A percentile compares a stretch with the other conserved stretches of the same genome.
These are phyloP conservation scores for Hemithea aestivaria DNA, from an alignment of 2,888 invertebrate species.

Conservation along the genomic window DNA sequence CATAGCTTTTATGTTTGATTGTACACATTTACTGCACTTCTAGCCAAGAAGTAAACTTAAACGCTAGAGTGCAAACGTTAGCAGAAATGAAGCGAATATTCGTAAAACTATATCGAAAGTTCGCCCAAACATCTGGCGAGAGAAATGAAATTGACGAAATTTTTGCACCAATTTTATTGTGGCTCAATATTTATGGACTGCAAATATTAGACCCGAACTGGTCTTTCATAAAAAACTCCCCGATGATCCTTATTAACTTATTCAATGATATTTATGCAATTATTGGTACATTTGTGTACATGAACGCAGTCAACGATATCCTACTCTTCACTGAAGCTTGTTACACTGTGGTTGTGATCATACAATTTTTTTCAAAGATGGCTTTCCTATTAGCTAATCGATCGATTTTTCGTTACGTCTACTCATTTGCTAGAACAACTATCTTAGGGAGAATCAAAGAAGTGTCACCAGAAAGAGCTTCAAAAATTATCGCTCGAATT, in stretches of 20 bases:
- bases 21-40: constrained; percentile 3
- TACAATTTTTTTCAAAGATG: constrained; percentile 39
- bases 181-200: constrained; percentile 47
- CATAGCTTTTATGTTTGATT: constrained; percentile 4
- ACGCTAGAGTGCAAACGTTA: constrained; percentile 18
- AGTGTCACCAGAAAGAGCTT: constrained; percentile 25
- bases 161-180: constrained; percentile 33
- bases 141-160: constrained; percentile 45
- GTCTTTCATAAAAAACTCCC: constrained; percentile 40
- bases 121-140: constrained; percentile 44
- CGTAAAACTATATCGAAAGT: constrained; percentile 27
- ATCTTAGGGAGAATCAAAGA: constrained; percentile 36
- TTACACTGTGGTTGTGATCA: constrained; percentile 44
- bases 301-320: constrained; percentile 36
- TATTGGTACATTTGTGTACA: constrained; percentile 46
- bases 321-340: constrained; percentile 45
- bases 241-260: constrained; percentile 35
- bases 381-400: constrained; percentile 37
- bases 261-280: constrained; percentile 44
- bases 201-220: constrained; percentile 55
- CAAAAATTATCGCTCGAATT: constrained; percentile 14
- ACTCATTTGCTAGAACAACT: constrained; percentile 41
- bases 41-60: constrained; percentile 15
- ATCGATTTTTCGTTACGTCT: constrained; percentile 37
- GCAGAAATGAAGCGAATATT: constrained; percentile 38